These are phyloP conservation scores for Ammodytes dubius DNA, from an alignment of 2,113 vertebrate genomes.

Conservation along the genomic window DNA sequence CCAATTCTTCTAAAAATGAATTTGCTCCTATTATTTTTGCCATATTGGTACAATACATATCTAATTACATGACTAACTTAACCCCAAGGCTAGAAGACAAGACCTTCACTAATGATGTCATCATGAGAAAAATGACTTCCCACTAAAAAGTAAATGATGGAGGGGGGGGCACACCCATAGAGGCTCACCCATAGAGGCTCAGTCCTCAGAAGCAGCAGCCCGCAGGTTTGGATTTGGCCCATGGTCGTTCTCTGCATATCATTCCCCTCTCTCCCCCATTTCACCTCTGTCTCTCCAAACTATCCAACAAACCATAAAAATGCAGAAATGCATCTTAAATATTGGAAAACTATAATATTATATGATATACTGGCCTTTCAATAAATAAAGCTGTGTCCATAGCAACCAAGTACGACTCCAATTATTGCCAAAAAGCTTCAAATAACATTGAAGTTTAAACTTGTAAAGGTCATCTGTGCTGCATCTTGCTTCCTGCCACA, in stretches of 20 bases:
- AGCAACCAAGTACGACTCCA: neutral
- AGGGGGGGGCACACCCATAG: too few relatives aligned
- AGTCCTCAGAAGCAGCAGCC: too few relatives aligned
- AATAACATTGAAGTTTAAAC: slow-evolving; percentile 36
- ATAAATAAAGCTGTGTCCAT: slow-evolving; percentile 3
- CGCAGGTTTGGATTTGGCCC: too few relatives aligned
- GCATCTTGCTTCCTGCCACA: slow-evolving; percentile 49
- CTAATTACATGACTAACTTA: slow-evolving; percentile 9
- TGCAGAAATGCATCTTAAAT: too few relatives aligned
- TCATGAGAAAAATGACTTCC: neutral
- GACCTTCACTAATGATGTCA: slow-evolving; percentile 1
- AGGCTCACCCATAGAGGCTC: too few relatives aligned
- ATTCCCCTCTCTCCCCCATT: too few relatives aligned
- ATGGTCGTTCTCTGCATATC: too few relatives aligned
- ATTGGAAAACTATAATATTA: too few relatives aligned
- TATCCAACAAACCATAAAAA: too few relatives aligned
- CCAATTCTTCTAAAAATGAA: neutral
- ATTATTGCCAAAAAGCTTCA: slow-evolving; percentile 33
- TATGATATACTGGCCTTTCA: neutral
- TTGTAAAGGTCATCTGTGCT: slow-evolving; percentile 50
- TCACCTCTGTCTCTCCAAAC: too few relatives aligned
- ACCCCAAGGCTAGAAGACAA: neutral
- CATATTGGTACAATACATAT: neutral
- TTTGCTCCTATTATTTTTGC: neutral
- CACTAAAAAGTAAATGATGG: too few relatives aligned